Base-by-base conservation (phyloP, 1,140 invertebrate species). In the Carposina sasakii region DNA sequence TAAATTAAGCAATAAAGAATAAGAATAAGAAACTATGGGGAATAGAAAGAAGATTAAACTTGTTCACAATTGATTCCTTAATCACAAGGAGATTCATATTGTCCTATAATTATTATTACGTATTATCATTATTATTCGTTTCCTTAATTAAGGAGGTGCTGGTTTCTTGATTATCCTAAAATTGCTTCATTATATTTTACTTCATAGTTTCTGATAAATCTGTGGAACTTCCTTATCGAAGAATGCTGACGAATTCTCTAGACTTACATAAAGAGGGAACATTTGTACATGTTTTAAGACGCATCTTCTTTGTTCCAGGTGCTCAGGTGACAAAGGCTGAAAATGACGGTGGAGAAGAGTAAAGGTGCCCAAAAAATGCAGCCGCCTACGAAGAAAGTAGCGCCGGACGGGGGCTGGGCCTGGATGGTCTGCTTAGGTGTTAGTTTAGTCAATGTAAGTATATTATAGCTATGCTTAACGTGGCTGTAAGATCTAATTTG, bases 341-440 rank as follows among this genome's bases (percentile, higher is more conserved):
- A 73, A 55, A 83, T 81, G 79, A 83, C 76, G 58, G 75, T 69
- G 52, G 79, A 81, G 69, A 81, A 78, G 54, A 78, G 63, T 41
- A 82, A 82, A 77, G 79, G 76, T 42, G 16, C 54, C 57, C 42
- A 39, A 5, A 74, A 71, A 41, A 65, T 64, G 60, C 28, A 34
- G 47, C 75, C 68, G 42, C 62, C 70, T 17, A 85, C 77, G 5
- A 87, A 86, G 66, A 88, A 89, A 66, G 88, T 90, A 44, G 88
- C 90, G 21, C 90, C 90, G 15, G 91, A 93, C 64, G 91, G 91
- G 13, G 93, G 93, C 34, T 94, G 92, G 91, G 92, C 92, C 22
- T 94, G 93, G 93, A 88, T 93, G 72, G 91, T 92, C 28, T 92
- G 92, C 50, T 82, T 94, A 31, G 92, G 92, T 54, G 91, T 91